Conservation (phyloP, 2,113 vertebrate species). For the Vanacampus margaritifer region DNA sequence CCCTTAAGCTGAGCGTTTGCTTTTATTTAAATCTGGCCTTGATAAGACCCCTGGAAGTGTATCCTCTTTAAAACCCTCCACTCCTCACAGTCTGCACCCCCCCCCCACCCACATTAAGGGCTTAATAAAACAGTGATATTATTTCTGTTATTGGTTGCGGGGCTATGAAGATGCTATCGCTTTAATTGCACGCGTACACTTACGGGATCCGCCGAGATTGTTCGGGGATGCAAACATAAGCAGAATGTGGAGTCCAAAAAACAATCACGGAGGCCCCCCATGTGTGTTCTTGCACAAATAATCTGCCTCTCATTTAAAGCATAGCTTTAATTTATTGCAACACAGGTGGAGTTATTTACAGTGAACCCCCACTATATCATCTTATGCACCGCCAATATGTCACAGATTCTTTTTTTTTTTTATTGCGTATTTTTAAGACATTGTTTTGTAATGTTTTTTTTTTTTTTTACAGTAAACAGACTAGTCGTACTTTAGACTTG, state of each 20-base stretch:
- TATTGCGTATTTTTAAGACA: no score
- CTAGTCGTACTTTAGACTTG: no score
- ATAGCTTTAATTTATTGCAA: slow-evolving; percentile 66
- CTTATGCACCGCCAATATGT: no score
- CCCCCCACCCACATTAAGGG: slow-evolving; percentile 69
- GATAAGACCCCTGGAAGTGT: slow-evolving; percentile 70
- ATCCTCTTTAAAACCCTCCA: slow-evolving; percentile 65
- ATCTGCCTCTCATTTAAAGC: slow-evolving; percentile 67
- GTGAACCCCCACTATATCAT: slow-evolving; percentile 14
- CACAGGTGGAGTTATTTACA: slow-evolving; percentile 58
- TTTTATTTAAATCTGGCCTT: slow-evolving; percentile 70
- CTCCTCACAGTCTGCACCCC: slow-evolving; percentile 59
- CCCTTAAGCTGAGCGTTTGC: slow-evolving; percentile 67
- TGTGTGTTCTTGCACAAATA: slow-evolving; percentile 69
- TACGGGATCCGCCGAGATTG: slow-evolving; percentile 72
- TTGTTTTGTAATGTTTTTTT: no score
- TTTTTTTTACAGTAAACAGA: no score
- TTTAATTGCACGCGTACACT: slow-evolving; percentile 73
- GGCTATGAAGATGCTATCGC: slow-evolving; percentile 75
- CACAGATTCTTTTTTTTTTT: no score
- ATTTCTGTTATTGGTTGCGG: slow-evolving; percentile 74
- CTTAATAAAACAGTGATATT: slow-evolving; percentile 77
- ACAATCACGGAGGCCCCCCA: slow-evolving; percentile 67
- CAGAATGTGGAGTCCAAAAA: slow-evolving; percentile 70
- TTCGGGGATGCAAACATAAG: slow-evolving; percentile 75